These are phyloP conservation scores for Trypoxylus dichotomus DNA, from an alignment of 1,140 invertebrate genomes.

Conservation along the genomic window DNA sequence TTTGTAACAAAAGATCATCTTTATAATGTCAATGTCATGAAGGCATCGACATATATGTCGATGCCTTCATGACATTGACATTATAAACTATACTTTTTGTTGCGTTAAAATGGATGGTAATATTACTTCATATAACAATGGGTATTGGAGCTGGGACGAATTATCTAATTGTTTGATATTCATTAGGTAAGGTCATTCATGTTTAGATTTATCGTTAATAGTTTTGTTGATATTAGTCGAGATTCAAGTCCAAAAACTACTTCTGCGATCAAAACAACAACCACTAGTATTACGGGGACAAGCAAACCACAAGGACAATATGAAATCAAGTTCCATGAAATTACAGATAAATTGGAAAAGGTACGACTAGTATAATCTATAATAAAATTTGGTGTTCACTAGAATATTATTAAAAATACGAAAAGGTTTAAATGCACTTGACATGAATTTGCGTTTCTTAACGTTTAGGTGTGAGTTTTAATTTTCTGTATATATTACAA, in stretches of 20 bases:
- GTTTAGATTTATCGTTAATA: slow-evolving; percentile 11
- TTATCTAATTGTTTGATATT: slow-evolving; percentile 34
- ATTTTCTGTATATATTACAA: too few species aligned
- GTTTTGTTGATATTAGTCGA: slow-evolving; percentile 8
- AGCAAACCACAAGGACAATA: not conserved
- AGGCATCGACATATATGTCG: too few species aligned
- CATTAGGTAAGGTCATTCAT: slow-evolving; percentile 29
- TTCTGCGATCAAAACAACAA: slow-evolving; percentile 12
- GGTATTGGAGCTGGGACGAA: slow-evolving; percentile 44
- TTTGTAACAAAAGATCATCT: too few species aligned
- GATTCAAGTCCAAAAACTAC: slow-evolving; percentile 5
- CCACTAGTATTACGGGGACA: not conserved
- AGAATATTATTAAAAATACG: too few species aligned
- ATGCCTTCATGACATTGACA: not conserved
- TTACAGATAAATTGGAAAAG: slow-evolving; percentile 31
- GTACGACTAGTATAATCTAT: too few species aligned
- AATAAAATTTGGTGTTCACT: too few species aligned
- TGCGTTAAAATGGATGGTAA: slow-evolving; percentile 17
- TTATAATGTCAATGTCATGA: too few species aligned
- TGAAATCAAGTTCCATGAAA: slow-evolving; percentile 34
- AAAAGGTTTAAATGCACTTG: too few species aligned
- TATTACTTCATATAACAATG: slow-evolving; percentile 34
- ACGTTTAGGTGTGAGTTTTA: too few species aligned
- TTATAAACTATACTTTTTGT: not conserved
- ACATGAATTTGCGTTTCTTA: too few species aligned